phyloP scores from a whole-genome alignment of 2,113 vertebrate species.

The Psettodes erumei region DNA sequence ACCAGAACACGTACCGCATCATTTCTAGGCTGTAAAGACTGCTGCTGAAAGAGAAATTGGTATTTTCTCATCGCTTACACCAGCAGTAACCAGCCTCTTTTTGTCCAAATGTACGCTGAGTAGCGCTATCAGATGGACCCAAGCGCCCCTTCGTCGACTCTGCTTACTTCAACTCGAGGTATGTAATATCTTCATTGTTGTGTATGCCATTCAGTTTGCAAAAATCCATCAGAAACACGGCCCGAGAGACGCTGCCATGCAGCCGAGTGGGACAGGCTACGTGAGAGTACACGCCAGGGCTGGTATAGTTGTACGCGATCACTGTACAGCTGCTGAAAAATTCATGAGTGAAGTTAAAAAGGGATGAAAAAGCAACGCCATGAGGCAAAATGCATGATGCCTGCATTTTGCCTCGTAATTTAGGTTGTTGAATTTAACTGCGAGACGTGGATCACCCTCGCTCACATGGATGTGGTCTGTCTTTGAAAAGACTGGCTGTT shows the following conservation, averaged over 20 bases:
- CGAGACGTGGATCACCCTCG: no score
- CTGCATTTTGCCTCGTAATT: no score
- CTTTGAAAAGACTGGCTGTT: not conserved
- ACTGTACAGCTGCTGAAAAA: not conserved
- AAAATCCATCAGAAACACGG: not conserved
- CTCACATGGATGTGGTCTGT: no score
- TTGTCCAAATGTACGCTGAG: not conserved
- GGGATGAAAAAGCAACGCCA: not conserved
- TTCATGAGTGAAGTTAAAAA: slow-evolving; percentile 1
- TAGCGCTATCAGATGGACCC: not conserved
- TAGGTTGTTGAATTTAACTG: no score
- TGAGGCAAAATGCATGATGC: not conserved
- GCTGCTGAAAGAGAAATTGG: not conserved
- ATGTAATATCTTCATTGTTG: no score
- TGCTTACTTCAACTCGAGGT: not conserved
- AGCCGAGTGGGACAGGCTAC: not conserved
- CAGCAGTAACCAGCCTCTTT: not conserved
- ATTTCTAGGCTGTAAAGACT: slow-evolving; percentile 1
- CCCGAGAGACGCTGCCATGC: not conserved
- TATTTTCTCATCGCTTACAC: not conserved
- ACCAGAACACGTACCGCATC: slow-evolving; percentile 2
- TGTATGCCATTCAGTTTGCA: not conserved
- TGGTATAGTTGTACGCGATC: not conserved
- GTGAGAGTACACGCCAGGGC: not conserved
- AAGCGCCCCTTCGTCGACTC: not conserved